These are phyloP conservation scores for Tympanoctomys barrerae DNA, from an alignment of 2,797 vertebrate species.

Conservation along the genomic window DNA sequence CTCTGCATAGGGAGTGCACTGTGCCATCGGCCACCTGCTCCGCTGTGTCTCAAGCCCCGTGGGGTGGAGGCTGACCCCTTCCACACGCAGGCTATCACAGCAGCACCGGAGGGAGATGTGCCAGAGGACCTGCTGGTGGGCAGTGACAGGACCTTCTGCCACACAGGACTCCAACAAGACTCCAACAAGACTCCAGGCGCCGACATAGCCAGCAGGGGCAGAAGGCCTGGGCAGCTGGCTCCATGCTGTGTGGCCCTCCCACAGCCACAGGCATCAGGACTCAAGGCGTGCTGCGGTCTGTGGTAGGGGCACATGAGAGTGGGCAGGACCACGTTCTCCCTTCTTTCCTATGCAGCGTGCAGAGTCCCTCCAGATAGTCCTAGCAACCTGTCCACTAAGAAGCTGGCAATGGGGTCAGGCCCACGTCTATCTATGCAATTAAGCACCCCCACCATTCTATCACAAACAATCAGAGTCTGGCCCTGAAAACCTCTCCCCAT, in stretches of 20 bases:
- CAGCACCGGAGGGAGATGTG: conserved; percentile 92
- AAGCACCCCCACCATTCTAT: not conserved
- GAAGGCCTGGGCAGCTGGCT: conserved; percentile 92
- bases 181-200: conserved; percentile 91
- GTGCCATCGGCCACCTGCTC: conserved; percentile 92
- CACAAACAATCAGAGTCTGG: not conserved
- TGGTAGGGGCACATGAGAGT: not conserved
- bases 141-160: conserved; percentile 93
- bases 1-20: conserved; percentile 93
- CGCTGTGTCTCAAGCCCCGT: conserved; percentile 93
- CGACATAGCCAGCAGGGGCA: conserved; percentile 92
- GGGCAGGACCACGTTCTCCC: not conserved
- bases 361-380: not conserved
- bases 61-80: conserved; percentile 91
- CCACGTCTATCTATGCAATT: conserved; percentile 61
- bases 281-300: conserved; percentile 83
- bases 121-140: conserved; percentile 90
- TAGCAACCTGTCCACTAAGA: not conserved
- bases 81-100: conserved; percentile 93
- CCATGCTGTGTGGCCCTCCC: conserved; percentile 91
- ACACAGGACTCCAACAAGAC: conserved; percentile 89
- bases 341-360: not conserved
- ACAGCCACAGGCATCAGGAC: conserved; percentile 91
- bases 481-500: not conserved
- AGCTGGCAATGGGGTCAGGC: not conserved